These are phyloP conservation scores for Cheilosia grossa DNA, from an alignment of 2,888 invertebrate species.

Conservation along the genomic window DNA sequence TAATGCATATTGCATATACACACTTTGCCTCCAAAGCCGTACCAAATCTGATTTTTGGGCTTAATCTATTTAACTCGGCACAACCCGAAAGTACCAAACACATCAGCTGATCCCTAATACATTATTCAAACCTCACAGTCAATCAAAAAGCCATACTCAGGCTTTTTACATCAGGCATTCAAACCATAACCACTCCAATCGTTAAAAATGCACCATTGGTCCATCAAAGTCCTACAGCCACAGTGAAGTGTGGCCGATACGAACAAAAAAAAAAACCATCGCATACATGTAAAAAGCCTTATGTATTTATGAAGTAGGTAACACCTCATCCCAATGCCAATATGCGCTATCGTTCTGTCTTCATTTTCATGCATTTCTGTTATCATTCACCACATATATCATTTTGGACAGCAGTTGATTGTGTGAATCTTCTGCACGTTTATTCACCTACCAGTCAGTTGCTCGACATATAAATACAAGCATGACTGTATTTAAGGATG, in stretches of 20 bases:
- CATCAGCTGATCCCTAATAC: slow-evolving; percentile 16
- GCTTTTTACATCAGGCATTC: slow-evolving; percentile 4
- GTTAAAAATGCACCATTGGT: slow-evolving; percentile 39
- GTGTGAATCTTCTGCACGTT: slow-evolving; percentile 26
- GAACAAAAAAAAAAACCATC: too few relatives aligned
- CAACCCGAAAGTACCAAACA: background rate
- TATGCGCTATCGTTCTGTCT: slow-evolving; percentile 27
- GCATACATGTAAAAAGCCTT: too few relatives aligned
- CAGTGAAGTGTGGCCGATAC: background rate
- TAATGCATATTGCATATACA: too few relatives aligned
- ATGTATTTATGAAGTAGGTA: slow-evolving; percentile 31
- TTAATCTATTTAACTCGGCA: background rate
- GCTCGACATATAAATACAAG: background rate
- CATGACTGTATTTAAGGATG: too few relatives aligned
- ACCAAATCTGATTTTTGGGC: too few relatives aligned
- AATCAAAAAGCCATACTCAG: slow-evolving; percentile 35
- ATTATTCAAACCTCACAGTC: slow-evolving; percentile 50
- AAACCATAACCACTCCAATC: background rate
- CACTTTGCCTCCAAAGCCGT: too few relatives aligned
- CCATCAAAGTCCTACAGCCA: slow-evolving; percentile 20
- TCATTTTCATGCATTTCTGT: slow-evolving; percentile 22
- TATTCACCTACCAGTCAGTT: slow-evolving; percentile 1
- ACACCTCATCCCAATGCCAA: slow-evolving; percentile 51
- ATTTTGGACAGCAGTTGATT: slow-evolving; percentile 47
- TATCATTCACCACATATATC: slow-evolving; percentile 54